Base-by-base conservation (phyloP, 2,113 vertebrate genomes). In the Hippocampus guttulatus region DNA sequence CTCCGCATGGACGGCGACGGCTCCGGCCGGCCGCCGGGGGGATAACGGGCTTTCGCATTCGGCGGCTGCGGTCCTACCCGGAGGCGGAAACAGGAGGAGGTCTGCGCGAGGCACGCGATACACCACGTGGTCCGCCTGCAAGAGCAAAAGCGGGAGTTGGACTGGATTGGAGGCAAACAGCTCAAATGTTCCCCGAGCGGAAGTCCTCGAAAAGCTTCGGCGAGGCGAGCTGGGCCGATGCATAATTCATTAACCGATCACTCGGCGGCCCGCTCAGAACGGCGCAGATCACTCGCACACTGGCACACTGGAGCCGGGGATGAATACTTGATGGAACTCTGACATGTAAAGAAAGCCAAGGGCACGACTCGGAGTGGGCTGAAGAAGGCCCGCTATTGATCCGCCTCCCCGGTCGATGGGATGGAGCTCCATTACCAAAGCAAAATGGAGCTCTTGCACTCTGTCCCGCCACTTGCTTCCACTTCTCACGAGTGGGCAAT, bases 311-410 rank as follows among this genome's bases (percentile, higher is more conserved):
- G 77, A 88, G 82, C 78, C 71, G 63, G 62, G 75, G 75, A 89
- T 92, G 70, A 91, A 91, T 91, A 90, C 88, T 91, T 92, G 84
- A 92, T 90, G 89, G 90, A 91, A 91, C 91, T 85, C 75, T 66
- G 74, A 82, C 81, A 73, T 68, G 67, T 66, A 72, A 67, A 69
- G 68, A 72, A 67, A 69, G 68, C 33, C 1, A 33, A 68, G 69
- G 75, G 67, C 69, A 77, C 74, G 58, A 66, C 70, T 25, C 51
- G 57, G 74, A 75, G 51, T 76, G 70, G 51, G 72, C 76, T 27
- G 74, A 77, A 81, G 77, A 71, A 54, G 75, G 72, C 80, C 75
- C 77, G 74, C 61, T 82, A 91, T 90, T 69, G 88, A 91, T 91
- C 75, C 64, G 78, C 70, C 73, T 71, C 23, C 75, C 60, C 67